Evolutionary conservation across 1,140 invertebrate species (phyloP).

Genomic region (Drosophila micromelanica): DNA sequence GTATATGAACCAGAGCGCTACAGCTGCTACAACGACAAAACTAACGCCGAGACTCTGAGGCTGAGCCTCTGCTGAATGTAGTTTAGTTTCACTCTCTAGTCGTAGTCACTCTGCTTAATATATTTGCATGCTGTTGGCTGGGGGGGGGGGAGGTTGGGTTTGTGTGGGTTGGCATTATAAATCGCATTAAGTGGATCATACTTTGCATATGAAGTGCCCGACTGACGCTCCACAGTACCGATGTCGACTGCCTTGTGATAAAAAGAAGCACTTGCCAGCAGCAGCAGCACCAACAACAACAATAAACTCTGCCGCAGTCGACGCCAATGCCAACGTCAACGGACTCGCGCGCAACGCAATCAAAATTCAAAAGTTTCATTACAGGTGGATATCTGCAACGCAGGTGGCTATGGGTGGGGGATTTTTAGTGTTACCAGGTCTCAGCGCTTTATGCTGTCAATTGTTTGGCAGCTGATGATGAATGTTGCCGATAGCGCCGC

Average conservation of each 20-base stretch:
- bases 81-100: constrained; percentile 48
- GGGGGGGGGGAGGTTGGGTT: too few species aligned
- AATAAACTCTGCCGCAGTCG: constrained; percentile 24
- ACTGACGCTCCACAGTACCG: constrained; percentile 19
- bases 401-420: background rate
- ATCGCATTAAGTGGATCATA: constrained; percentile 82
- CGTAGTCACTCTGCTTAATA: constrained; percentile 57
- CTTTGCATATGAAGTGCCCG: constrained; percentile 77
- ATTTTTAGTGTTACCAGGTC: constrained; percentile 16
- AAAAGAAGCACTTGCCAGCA: constrained; percentile 71
- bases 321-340: background rate
- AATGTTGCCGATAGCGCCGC: constrained; percentile 72
- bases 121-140: constrained; percentile 54
- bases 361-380: constrained; percentile 83
- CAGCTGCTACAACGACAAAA: constrained; percentile 31
- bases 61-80: constrained; percentile 19
- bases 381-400: constrained; percentile 57
- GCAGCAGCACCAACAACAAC: constrained; percentile 18
- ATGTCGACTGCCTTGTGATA: constrained; percentile 45
- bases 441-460: constrained; percentile 63
- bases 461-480: constrained; percentile 79
- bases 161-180: constrained; percentile 55
- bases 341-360: constrained; percentile 49
- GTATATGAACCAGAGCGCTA: constrained; percentile 53
- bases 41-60: background rate